Conservation (phyloP, 64 coral and sea anemone species). For the Stichodactyla helianthus region DNA sequence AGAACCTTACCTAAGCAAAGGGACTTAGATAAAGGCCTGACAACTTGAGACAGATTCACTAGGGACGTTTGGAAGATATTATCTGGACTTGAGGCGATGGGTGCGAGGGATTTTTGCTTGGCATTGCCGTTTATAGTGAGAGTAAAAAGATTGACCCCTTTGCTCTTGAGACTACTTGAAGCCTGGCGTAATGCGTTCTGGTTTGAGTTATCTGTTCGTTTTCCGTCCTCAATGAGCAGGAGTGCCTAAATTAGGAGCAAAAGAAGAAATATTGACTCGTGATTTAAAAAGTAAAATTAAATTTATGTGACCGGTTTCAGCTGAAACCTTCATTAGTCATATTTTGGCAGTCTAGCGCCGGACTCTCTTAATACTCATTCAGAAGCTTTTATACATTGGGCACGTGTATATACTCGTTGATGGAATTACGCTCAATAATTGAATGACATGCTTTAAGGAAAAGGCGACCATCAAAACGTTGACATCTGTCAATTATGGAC, state of each 20-base stretch:
- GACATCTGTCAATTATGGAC: too few relatives aligned
- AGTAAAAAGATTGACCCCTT: not conserved
- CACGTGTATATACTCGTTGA: too few relatives aligned
- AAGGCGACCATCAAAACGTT: too few relatives aligned
- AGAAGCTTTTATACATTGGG: too few relatives aligned
- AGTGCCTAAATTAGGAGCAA: not conserved
- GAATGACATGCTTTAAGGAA: too few relatives aligned
- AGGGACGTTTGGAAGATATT: not conserved
- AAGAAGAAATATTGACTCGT: not conserved
- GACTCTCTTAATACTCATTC: too few relatives aligned
- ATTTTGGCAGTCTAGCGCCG: too few relatives aligned
- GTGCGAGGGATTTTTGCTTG: not conserved
- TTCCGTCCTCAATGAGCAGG: not conserved
- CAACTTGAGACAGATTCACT: not conserved
- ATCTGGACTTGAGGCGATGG: constrained; percentile 1
- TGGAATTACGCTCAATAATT: too few relatives aligned
- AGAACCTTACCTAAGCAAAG: constrained; percentile 7
- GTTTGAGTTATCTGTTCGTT: not conserved
- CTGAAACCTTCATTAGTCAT: too few relatives aligned
- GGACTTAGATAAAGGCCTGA: not conserved
- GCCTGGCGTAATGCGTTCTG: not conserved
- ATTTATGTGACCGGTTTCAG: too few relatives aligned
- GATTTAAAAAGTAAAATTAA: too few relatives aligned
- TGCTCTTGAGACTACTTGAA: not conserved
- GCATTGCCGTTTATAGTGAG: not conserved